Evolutionary conservation across 2,113 vertebrate species (phyloP).

Genomic region (Heloderma charlesbogerti): DNA sequence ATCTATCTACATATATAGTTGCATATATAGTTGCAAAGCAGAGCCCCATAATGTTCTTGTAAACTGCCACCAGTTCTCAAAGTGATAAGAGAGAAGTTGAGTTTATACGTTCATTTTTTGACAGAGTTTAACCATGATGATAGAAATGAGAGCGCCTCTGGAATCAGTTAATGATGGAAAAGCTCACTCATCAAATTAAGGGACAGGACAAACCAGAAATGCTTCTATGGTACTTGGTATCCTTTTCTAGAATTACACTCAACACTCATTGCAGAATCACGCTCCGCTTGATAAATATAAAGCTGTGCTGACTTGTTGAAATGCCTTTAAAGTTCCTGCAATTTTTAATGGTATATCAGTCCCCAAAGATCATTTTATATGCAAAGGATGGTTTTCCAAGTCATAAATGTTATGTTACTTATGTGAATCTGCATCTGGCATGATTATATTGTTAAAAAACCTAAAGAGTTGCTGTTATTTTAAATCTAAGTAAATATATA

Average conservation of each 20-base stretch:
- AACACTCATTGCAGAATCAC: not conserved
- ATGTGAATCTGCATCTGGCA: no score
- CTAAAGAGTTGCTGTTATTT: no score
- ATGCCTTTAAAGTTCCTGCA: not conserved
- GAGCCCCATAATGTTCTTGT: not conserved
- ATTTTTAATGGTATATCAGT: not conserved
- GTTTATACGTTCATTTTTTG: not conserved
- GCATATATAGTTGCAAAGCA: not conserved
- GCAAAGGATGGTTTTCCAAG: not conserved
- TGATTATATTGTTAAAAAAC: no score
- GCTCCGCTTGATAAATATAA: not conserved
- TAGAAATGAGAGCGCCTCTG: not conserved
- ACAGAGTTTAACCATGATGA: not conserved
- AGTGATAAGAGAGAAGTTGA: not conserved
- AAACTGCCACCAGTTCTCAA: not conserved
- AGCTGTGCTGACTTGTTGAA: not conserved
- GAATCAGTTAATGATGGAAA: not conserved
- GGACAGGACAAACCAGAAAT: not conserved
- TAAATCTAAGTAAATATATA: not conserved
- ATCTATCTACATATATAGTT: not conserved
- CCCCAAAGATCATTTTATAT: not conserved
- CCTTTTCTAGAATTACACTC: not conserved
- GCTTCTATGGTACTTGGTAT: not conserved
- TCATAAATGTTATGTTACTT: no score
- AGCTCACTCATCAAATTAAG: not conserved